phyloP scores from a whole-genome alignment of 2,113 vertebrate genomes.

The Loxodonta africana region DNA sequence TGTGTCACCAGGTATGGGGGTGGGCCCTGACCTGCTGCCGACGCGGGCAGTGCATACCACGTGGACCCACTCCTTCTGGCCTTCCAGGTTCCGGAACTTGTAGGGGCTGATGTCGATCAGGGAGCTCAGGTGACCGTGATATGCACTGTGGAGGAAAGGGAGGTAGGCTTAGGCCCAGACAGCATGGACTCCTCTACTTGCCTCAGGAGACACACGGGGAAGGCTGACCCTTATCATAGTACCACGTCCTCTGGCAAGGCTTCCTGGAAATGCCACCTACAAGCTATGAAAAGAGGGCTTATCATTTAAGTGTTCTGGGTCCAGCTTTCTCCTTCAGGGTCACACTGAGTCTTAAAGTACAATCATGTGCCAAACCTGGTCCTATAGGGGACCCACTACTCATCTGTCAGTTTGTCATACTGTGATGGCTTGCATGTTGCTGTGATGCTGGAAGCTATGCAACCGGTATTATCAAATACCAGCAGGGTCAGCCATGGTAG shows the following conservation, averaged over 20 bases:
- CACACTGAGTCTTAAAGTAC: not conserved
- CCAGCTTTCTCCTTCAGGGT: not conserved
- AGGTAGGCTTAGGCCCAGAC: not conserved
- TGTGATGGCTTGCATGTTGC: not conserved
- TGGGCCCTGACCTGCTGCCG: not conserved
- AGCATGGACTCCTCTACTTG: not conserved
- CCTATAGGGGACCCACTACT: not conserved
- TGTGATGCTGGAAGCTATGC: not conserved
- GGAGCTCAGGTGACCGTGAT: conserved; percentile 97
- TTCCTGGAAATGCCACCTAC: not conserved
- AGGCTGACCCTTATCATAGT: not conserved
- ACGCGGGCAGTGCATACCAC: conserved; percentile 92
- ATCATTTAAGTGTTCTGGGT: not conserved
- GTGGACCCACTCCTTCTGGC: conserved; percentile 98
- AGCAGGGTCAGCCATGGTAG: not conserved
- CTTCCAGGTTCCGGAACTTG: conserved; percentile 96
- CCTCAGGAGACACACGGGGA: not conserved
- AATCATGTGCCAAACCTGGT: not conserved
- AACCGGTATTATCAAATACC: not conserved
- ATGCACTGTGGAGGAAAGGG: conserved; percentile 88
- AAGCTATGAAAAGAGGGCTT: not conserved
- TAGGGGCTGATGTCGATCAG: conserved; percentile 99
- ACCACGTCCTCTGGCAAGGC: not conserved
- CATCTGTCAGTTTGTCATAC: not conserved
- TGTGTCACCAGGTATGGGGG: not conserved